phyloP scores from a whole-genome alignment of 1,140 invertebrate species.

The Pissodes strobi region DNA sequence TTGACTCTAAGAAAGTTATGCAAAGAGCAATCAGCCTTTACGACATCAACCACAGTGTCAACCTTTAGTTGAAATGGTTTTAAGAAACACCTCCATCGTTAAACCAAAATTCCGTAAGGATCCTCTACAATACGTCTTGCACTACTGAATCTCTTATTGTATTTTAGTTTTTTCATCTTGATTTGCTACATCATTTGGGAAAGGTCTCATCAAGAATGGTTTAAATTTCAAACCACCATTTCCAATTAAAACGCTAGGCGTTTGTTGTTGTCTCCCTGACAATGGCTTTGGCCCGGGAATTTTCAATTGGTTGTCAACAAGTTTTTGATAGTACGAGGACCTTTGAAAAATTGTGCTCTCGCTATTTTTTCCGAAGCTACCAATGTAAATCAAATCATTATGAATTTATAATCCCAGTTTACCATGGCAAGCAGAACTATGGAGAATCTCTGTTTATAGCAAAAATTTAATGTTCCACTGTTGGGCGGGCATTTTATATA shows the following conservation, averaged over 20 bases:
- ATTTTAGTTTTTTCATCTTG: constrained; percentile 33
- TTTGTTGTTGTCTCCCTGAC: not conserved
- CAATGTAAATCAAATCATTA: constrained; percentile 55
- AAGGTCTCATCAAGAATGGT: constrained; percentile 56
- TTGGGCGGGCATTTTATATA: constrained; percentile 4
- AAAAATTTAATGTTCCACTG: not conserved
- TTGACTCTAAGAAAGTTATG: constrained; percentile 48
- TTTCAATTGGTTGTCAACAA: not conserved
- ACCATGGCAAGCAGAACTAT: constrained; percentile 54
- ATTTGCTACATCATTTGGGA: constrained; percentile 46
- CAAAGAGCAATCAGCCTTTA: constrained; percentile 48
- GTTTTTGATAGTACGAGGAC: not conserved
- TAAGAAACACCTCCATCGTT: constrained; percentile 39
- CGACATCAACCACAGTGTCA: constrained; percentile 44
- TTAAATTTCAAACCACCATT: not conserved
- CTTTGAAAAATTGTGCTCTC: constrained; percentile 28
- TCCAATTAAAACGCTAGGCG: not conserved
- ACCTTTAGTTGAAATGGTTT: constrained; percentile 52
- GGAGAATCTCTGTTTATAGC: constrained; percentile 22
- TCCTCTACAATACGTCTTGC: constrained; percentile 27
- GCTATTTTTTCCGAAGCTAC: constrained; percentile 51
- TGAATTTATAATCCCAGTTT: constrained; percentile 55
- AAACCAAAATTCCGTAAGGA: constrained; percentile 15
- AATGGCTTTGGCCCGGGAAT: not conserved
- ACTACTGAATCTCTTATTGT: constrained; percentile 22